Conservation (phyloP, 2,888 invertebrate genomes). For the Hydraecia micacea region DNA sequence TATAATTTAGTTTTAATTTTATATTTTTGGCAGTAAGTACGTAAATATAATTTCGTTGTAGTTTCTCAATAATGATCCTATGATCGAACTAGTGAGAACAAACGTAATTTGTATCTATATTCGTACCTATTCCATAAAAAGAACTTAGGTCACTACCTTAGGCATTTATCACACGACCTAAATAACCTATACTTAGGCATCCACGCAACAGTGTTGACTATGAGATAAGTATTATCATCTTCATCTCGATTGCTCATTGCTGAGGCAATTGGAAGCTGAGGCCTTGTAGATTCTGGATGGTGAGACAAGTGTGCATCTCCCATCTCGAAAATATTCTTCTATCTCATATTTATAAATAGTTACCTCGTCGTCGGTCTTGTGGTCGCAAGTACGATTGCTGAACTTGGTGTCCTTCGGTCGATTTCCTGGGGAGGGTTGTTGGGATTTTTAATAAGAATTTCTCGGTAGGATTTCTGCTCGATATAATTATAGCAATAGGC, state of each 20-base stretch:
- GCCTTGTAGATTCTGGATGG: neutral
- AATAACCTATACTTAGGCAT: neutral
- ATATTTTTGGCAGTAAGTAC: too few relatives aligned
- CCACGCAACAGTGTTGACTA: neutral
- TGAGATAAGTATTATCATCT: neutral
- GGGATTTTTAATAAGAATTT: neutral
- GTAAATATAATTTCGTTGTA: neutral
- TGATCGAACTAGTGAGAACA: too few relatives aligned
- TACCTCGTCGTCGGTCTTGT: neutral
- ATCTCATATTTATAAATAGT: neutral
- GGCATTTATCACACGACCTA: neutral
- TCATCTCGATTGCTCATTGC: slow-evolving; percentile 3
- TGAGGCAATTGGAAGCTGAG: neutral
- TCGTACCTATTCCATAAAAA: neutral
- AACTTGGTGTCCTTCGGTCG: neutral
- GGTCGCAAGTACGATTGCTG: neutral
- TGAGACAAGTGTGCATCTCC: neutral
- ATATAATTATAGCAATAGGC: neutral
- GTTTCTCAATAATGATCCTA: neutral
- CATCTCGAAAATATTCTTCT: neutral
- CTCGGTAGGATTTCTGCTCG: neutral
- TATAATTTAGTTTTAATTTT: too few relatives aligned
- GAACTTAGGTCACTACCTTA: neutral
- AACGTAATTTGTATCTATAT: too few relatives aligned
- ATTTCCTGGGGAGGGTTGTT: neutral